phyloP scores from a whole-genome alignment of 2,797 vertebrate species.

The Tragelaphus oryx region DNA sequence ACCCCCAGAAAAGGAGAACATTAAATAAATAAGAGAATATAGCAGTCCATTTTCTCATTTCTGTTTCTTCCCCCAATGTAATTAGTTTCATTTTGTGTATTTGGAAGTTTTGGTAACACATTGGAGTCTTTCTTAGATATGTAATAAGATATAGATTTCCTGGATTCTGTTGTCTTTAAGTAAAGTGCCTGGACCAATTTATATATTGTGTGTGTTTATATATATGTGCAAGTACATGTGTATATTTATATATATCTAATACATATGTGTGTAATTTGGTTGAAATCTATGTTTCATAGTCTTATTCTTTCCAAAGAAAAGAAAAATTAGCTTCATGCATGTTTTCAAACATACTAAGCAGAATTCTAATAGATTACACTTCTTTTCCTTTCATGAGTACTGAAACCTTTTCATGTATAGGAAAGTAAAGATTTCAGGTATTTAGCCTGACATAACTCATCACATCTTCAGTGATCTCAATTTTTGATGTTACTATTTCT shows the following conservation, averaged over 20 bases:
- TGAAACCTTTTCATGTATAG: background rate
- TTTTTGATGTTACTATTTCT: background rate
- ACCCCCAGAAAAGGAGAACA: background rate
- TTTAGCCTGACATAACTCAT: background rate
- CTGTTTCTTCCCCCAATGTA: background rate
- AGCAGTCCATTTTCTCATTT: background rate
- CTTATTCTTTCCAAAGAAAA: background rate
- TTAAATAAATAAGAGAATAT: background rate
- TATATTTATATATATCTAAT: background rate
- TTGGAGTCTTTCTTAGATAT: background rate
- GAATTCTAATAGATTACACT: background rate
- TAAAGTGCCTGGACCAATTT: background rate
- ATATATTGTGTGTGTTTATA: background rate
- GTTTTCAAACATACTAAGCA: conserved; percentile 6
- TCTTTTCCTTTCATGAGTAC: background rate
- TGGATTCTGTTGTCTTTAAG: background rate
- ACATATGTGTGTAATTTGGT: background rate
- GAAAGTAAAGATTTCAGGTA: background rate
- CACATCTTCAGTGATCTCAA: background rate
- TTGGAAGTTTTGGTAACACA: background rate
- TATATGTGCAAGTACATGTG: background rate
- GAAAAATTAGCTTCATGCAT: background rate
- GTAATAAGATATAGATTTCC: background rate
- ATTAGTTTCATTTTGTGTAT: background rate
- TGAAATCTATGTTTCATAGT: background rate